Evolutionary conservation across 2,888 invertebrate species (phyloP), one percentile per base, ranked within the genome.

Genomic region (Drosophila phalerata): DNA sequence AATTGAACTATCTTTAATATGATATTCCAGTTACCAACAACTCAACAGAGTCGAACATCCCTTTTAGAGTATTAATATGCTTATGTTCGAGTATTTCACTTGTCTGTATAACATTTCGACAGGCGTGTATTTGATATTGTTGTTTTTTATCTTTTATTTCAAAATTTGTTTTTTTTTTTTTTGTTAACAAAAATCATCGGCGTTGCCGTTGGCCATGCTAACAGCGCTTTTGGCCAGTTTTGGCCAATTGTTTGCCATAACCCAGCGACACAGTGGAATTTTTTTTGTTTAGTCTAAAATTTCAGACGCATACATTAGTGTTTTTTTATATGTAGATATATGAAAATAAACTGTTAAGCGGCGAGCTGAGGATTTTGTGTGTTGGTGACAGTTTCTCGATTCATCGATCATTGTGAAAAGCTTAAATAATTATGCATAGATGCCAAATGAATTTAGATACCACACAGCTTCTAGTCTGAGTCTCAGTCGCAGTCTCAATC

Each of bases 211-310:
- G 70, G 73, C 81, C 84, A 80, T 83, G 81, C 81, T 69, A 84
- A 77, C 81, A 80, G 61, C 73, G 63, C 49, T 69, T 81, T 75
- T 81, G 57, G 64, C 72, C 85, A 82, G 81, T 47, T 56, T 56
- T 45, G 45, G 68, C 74, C 87, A 84, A 88, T 84, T 88, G 87
- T 72, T 86, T 74, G 80, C 67, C 73, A 64, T 69, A 85, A 74
- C 77, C 70, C 64, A 77, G 69, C 79, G 67, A 69, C 73, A 85
- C 69, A 73, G 84, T 74, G 81, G 84, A 75, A 84, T 86, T 73
- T 88, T 82, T 38, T 42, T 64, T 66, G 40, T 57, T 58, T 52
- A 55, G 60, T 52, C 64, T 58, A 47, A 53, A 52, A 53, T 52
- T 42, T 30, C 38, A 42, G 53, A 62, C 40, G 63, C 48, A 48